Base-by-base conservation (phyloP, 2,113 vertebrate species). In the Arizona elegans region DNA sequence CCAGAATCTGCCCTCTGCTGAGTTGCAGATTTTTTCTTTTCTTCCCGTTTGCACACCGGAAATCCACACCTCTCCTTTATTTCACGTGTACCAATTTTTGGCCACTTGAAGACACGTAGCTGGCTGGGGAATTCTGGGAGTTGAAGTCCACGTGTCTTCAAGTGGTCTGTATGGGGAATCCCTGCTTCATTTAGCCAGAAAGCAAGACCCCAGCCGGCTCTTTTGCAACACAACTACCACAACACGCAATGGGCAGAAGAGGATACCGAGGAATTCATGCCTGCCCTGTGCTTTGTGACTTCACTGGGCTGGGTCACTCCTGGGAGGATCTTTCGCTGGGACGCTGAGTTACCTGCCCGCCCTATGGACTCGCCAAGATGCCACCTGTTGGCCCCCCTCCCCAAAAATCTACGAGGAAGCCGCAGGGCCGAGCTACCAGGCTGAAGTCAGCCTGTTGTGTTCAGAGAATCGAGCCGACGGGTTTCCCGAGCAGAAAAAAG, bases 21-120 rank as follows among this genome's bases (percentile, higher is more conserved):
- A 19, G n/a, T 75, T 75, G 70, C 19, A 15, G 2, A 0, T 33
- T 19, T 75, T 59, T 6, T 5, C 29, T 75, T 75, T 38, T 8
- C n/a, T 38, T 33, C 70, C n/a, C 8, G n/a, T 33, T 26, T 4
- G 33, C 59, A 55, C 52, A 29, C 19, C 2, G 7, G 12, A 5
- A 85, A 15, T n/a, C 8, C 38, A 56, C 0, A 1, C 33, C 53
- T 21, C 4, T 12, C 2, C 0, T 19, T n/a, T 0, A 13, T 65
- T 29, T 65, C 26, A n/a, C 0, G 0, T 11, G 26, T 5, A 12
- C 26, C 62, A 5, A 65, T n/a, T 65, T 23, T 65, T 29, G 62
- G 62, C 11, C 26, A 65, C 26, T n/a, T 65, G 11, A n/a, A 29
- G 11, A 65, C 1, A 0, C 11, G 11, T n/a, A 38, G 52, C 52